Percentiles rank a stretch among this genome's conserved stretches.
These are phyloP conservation scores for Oxyruncus cristatus DNA, from an alignment of 2,113 vertebrate species.

Conservation along the genomic window DNA sequence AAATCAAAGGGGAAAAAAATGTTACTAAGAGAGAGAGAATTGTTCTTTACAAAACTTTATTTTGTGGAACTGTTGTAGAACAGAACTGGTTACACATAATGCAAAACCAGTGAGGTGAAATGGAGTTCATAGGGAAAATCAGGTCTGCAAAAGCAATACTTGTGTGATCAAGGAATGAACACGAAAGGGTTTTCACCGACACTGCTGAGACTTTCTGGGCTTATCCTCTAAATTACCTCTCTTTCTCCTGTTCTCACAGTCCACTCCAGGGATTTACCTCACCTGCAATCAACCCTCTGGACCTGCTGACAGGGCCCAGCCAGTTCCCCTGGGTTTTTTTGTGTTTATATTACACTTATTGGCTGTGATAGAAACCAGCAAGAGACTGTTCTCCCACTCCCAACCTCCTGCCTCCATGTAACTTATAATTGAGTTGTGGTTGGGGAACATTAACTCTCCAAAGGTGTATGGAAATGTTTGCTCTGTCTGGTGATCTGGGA, in stretches of 20 bases:
- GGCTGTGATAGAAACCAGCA: not conserved
- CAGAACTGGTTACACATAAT: not conserved
- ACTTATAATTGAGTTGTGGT: not conserved
- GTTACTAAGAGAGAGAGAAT: not conserved
- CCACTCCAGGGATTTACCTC: not conserved
- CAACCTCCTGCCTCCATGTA: not conserved
- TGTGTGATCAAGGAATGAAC: not conserved
- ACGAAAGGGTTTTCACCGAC: not conserved
- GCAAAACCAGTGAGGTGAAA: not conserved
- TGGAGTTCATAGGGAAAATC: not conserved
- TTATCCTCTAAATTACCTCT: not conserved
- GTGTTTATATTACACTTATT: not conserved
- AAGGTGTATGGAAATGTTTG: constrained; percentile 36
- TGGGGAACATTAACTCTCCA: constrained; percentile 41
- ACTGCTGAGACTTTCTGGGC: not conserved
- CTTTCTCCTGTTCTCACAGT: not conserved
- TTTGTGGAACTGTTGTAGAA: not conserved
- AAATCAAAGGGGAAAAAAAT: not conserved
- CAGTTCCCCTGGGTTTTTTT: not conserved
- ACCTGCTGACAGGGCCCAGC: not conserved
- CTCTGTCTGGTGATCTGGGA: constrained; percentile 35
- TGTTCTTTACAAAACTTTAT: not conserved
- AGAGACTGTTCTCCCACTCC: not conserved
- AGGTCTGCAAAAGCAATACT: not conserved
- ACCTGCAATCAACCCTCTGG: not conserved